These are phyloP conservation scores for Mesorhabditis sp. DNA, from an alignment of 2,888 invertebrate genomes.

Conservation along the genomic window DNA sequence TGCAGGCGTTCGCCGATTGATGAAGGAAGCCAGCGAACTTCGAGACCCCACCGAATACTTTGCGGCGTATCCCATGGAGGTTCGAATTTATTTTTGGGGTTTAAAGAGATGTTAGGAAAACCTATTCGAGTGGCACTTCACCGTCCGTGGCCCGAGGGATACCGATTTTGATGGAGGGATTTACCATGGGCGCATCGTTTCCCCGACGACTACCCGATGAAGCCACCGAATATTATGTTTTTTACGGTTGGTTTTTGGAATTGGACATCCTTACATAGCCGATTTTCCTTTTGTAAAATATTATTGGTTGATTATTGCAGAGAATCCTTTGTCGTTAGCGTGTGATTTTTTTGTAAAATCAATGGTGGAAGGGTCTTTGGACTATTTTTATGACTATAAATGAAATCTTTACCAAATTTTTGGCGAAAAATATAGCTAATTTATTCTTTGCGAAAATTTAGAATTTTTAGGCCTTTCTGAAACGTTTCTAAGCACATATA, in stretches of 20 bases:
- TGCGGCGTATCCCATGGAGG: constrained; percentile 80
- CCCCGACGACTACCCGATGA: constrained; percentile 93
- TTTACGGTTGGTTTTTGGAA: constrained; percentile 69
- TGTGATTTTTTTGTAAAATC: no score
- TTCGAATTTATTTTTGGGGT: constrained; percentile 35
- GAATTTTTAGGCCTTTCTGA: no score
- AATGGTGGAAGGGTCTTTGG: no score
- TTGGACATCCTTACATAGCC: neutral
- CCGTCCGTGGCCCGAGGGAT: constrained; percentile 80
- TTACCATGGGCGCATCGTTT: constrained; percentile 87
- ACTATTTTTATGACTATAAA: no score
- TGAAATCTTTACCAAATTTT: no score
- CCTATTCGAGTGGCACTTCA: constrained; percentile 95
- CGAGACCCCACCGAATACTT: constrained; percentile 83
- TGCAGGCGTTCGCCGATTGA: constrained; percentile 82
- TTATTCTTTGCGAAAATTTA: no score
- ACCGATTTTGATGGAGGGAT: constrained; percentile 81
- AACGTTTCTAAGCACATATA: no score
- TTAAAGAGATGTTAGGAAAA: constrained; percentile 69
- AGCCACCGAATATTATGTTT: constrained; percentile 88
- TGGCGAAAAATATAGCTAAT: no score
- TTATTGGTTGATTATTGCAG: neutral
- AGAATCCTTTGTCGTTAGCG: no score
- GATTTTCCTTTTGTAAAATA: neutral
- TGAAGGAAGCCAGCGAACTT: constrained; percentile 84